Evolutionary conservation across 2,797 vertebrate species (phyloP).

Genomic region (Paedocypris micromegethes): DNA sequence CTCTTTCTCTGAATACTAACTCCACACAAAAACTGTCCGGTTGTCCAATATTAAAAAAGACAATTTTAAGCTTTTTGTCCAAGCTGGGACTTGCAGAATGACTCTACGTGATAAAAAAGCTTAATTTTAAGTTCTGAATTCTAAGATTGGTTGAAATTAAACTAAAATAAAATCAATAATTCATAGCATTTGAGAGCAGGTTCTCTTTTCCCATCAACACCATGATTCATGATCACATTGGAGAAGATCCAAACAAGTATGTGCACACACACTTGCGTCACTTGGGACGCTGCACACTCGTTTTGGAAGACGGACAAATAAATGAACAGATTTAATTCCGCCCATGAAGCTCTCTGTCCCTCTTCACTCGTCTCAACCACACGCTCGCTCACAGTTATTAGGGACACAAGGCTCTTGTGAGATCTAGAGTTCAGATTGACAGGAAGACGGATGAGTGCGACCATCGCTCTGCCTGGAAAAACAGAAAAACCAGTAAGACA

Average conservation of each 20-base stretch:
- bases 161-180: no score
- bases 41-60: no score
- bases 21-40: no score
- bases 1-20: no score
- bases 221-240: background rate
- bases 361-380: background rate
- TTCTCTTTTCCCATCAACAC: background rate
- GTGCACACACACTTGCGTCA: no score
- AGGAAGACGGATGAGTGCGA: no score
- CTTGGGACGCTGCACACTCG: background rate
- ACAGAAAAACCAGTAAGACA: conserved; percentile 37
- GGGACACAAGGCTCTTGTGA: conserved; percentile 21
- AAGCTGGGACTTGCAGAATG: no score
- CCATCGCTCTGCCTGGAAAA: background rate
- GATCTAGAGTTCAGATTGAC: background rate
- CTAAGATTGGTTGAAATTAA: no score
- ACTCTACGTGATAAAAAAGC: no score
- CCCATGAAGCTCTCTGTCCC: conserved; percentile 10
- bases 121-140: no score
- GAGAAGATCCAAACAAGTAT: background rate
- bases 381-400: background rate
- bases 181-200: no score
- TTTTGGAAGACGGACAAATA: conserved; percentile 18
- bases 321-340: conserved; percentile 11
- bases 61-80: no score